Evolutionary conservation across 2,797 vertebrate species (phyloP).

Genomic region (Gallinago solitaria): DNA sequence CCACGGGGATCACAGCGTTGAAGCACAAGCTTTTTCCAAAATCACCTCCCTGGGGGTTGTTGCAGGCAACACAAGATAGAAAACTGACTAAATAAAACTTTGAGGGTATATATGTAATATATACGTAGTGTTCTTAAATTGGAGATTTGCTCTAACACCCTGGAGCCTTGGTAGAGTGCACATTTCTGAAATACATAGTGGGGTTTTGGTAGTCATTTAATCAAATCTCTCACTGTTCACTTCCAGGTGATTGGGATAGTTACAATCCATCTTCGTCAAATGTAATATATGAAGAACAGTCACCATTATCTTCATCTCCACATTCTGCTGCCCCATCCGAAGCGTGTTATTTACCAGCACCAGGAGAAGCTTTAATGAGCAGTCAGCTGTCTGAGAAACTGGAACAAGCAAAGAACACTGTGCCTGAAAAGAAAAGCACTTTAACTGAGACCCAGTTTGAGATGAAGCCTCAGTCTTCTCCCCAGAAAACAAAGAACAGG

Average conservation of each 20-base stretch:
- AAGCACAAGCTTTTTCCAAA: neutral
- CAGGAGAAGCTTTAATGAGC: constrained; percentile 77
- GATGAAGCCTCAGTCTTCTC: constrained; percentile 67
- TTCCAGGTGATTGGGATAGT: constrained; percentile 88
- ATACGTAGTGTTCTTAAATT: neutral
- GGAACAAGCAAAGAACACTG: constrained; percentile 73
- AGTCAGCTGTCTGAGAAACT: constrained; percentile 69
- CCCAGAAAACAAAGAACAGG: constrained; percentile 65
- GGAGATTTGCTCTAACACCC: neutral
- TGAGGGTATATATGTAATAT: neutral
- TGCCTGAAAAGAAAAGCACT: constrained; percentile 77
- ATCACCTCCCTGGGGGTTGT: neutral
- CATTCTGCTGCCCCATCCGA: constrained; percentile 81
- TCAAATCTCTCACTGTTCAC: neutral
- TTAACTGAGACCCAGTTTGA: constrained; percentile 69
- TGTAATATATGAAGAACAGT: constrained; percentile 86
- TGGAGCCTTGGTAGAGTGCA: neutral
- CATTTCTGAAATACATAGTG: neutral
- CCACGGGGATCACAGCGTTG: neutral
- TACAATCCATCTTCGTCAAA: constrained; percentile 82
- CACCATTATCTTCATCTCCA: constrained; percentile 81
- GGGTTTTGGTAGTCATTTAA: neutral
- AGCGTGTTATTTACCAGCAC: constrained; percentile 73
- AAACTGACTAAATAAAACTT: neutral
- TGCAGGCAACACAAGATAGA: neutral